Conservation (phyloP, 2,797 vertebrate species). For the Takifugu rubripes region DNA sequence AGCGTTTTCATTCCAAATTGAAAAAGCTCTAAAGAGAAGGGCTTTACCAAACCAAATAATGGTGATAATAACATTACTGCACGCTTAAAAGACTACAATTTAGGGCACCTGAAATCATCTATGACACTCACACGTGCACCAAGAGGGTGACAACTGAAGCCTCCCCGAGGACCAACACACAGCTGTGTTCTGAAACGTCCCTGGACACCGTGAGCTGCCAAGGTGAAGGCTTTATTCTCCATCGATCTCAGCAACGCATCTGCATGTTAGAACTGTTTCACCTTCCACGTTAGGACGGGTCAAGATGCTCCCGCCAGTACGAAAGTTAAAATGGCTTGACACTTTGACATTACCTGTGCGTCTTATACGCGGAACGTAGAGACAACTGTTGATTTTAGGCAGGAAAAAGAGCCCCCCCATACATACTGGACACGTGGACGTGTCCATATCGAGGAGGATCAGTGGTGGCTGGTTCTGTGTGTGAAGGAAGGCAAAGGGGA, state of each 20-base stretch:
- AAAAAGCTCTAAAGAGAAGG: too few species aligned
- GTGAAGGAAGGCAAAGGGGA: slow-evolving; percentile 20
- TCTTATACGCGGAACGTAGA: slow-evolving; percentile 12
- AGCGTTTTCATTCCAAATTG: too few species aligned
- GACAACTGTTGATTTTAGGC: slow-evolving; percentile 9
- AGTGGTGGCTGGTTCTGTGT: too few species aligned
- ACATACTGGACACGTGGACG: slow-evolving; percentile 5
- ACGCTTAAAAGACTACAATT: too few species aligned
- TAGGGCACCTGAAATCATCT: not conserved
- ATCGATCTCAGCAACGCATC: slow-evolving; percentile 18
- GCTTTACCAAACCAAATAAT: too few species aligned
- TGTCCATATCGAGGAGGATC: too few species aligned
- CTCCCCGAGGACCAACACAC: slow-evolving; percentile 12
- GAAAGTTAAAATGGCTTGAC: too few species aligned
- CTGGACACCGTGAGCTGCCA: slow-evolving; percentile 37
- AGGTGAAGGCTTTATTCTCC: slow-evolving; percentile 41
- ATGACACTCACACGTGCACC: not conserved
- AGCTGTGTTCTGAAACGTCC: slow-evolving; percentile 32
- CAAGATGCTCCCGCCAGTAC: slow-evolving; percentile 18
- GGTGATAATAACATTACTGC: too few species aligned
- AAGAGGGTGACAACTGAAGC: slow-evolving; percentile 5
- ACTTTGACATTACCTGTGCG: too few species aligned
- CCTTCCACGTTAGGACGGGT: slow-evolving; percentile 28
- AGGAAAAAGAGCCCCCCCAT: slow-evolving; percentile 24
- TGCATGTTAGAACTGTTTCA: slow-evolving; percentile 27